phyloP scores from a whole-genome alignment of 2,797 vertebrate genomes.

The Triplophysa bombifrons region DNA sequence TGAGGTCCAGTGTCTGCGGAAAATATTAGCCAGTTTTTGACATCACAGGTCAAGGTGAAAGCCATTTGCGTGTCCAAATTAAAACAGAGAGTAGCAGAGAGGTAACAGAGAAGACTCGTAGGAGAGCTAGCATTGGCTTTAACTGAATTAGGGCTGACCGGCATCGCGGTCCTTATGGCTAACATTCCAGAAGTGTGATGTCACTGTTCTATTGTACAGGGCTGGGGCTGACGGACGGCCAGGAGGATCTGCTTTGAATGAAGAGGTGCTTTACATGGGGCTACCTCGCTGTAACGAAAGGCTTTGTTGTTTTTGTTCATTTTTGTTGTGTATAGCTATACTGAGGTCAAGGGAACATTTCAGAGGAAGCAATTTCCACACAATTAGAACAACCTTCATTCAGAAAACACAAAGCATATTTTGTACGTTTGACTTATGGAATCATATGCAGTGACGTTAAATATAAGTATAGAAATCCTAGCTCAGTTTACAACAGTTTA shows the following conservation, averaged over 20 bases:
- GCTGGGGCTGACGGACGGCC: background rate
- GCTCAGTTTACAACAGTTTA: too few species aligned
- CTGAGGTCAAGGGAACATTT: too few species aligned
- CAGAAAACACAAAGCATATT: too few species aligned
- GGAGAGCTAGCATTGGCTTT: background rate
- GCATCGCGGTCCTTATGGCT: slow-evolving; percentile 17
- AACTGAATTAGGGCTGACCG: slow-evolving; percentile 2
- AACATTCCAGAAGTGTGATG: slow-evolving; percentile 32
- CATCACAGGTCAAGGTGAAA: background rate
- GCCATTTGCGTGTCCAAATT: background rate
- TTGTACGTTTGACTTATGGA: too few species aligned
- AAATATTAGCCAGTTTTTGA: slow-evolving; percentile 4
- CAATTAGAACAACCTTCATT: too few species aligned
- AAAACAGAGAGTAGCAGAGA: too few species aligned
- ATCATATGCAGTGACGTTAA: too few species aligned
- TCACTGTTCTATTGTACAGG: slow-evolving; percentile 32
- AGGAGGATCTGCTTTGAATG: slow-evolving; percentile 2
- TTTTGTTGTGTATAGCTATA: too few species aligned
- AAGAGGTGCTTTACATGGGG: background rate
- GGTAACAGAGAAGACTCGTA: background rate
- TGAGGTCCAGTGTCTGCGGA: slow-evolving; percentile 14
- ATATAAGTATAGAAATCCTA: background rate
- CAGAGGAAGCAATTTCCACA: too few species aligned
- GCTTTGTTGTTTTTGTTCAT: background rate
- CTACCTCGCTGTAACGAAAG: background rate